A percentile compares a stretch with the other conserved stretches of the same genome.
Evolutionary conservation across 2,113 vertebrate genomes (phyloP).

Genomic region (Eretmochelys imbricata): DNA sequence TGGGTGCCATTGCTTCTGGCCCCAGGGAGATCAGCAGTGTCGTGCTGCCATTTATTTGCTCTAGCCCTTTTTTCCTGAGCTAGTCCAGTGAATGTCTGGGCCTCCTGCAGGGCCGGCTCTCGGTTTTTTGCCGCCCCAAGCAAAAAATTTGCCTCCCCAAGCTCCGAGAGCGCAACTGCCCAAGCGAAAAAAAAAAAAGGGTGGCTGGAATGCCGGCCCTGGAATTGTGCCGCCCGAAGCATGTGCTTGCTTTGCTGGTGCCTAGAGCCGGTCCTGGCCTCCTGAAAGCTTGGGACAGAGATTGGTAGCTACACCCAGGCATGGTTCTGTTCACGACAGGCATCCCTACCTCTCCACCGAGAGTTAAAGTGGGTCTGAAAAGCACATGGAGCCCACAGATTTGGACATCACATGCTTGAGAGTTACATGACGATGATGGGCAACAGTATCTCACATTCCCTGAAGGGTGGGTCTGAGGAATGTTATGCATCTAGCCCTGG

Average conservation of each 20-base stretch:
- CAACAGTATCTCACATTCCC: neutral
- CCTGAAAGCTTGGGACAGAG: neutral
- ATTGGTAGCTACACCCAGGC: neutral
- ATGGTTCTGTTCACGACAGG: neutral
- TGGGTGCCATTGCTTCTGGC: neutral
- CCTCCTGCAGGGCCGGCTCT: neutral
- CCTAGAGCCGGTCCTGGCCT: neutral
- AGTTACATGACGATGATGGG: neutral
- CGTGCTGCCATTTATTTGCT: neutral
- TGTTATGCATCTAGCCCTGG: neutral
- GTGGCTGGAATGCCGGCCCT: too few species aligned
- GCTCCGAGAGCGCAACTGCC: too few species aligned
- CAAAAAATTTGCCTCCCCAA: too few species aligned
- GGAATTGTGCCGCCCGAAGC: too few species aligned
- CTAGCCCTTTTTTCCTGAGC: neutral
- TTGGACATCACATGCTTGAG: neutral
- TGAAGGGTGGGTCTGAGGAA: neutral
- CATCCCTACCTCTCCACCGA: neutral
- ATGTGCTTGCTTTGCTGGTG: too few species aligned
- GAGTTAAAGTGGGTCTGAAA: neutral
- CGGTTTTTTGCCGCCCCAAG: too few species aligned
- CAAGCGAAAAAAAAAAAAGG: too few species aligned
- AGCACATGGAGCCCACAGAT: neutral
- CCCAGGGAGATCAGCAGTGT: neutral
- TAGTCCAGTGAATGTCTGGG: neutral